Conservation (phyloP, 2,113 vertebrate species). For the Ahaetulla prasina region DNA sequence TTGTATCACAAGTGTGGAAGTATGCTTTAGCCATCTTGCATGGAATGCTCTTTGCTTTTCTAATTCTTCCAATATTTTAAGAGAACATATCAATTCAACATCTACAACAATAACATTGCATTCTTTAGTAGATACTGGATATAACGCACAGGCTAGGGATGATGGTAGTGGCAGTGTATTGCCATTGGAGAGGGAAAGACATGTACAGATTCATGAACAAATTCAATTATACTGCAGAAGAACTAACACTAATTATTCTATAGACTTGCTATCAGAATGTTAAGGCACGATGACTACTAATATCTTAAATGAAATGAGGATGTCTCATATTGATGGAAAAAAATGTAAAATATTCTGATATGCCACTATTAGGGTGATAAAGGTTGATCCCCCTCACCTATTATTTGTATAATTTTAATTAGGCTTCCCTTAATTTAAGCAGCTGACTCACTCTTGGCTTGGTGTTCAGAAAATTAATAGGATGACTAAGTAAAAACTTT, state of each 20-base stretch:
- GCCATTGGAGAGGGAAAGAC: background rate
- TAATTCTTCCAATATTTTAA: background rate
- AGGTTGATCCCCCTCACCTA: slow-evolving; percentile 62
- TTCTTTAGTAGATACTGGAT: background rate
- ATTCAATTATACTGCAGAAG: background rate
- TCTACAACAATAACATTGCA: background rate
- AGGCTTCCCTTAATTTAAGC: slow-evolving; percentile 65
- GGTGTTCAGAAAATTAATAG: slow-evolving; percentile 69
- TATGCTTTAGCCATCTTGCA: background rate
- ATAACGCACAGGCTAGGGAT: background rate
- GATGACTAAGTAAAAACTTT: slow-evolving; percentile 67
- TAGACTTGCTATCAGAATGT: slow-evolving; percentile 45
- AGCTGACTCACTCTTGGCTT: slow-evolving; percentile 64
- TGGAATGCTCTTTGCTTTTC: background rate
- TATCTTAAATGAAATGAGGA: slow-evolving; percentile 52
- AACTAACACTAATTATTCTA: slow-evolving; percentile 14
- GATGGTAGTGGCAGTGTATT: background rate
- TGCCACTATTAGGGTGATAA: slow-evolving; percentile 60
- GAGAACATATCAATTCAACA: background rate
- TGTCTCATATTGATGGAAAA: slow-evolving; percentile 67
- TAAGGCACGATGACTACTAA: slow-evolving; percentile 35
- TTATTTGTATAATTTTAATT: slow-evolving; percentile 74
- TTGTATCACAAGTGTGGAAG: background rate
- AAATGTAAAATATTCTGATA: slow-evolving; percentile 61
- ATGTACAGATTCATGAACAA: background rate